Evolutionary conservation across 1,140 invertebrate species (phyloP).

Genomic region (Drosophila setifemur): DNA sequence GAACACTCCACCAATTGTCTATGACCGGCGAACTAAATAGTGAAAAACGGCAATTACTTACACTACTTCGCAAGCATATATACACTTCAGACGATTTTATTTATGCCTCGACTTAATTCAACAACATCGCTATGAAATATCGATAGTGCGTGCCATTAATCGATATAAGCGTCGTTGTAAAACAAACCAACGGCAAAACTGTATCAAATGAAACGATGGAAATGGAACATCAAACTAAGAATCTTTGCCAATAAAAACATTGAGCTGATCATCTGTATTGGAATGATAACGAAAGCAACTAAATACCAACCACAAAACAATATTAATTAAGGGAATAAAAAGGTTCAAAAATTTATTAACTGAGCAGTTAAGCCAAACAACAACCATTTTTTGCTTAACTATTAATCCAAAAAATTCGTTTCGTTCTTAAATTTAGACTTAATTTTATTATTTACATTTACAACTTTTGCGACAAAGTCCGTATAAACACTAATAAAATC

Average conservation of each 20-base stretch:
- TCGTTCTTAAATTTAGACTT: conserved; percentile 22
- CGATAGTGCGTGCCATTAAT: no score
- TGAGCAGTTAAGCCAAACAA: conserved; percentile 25
- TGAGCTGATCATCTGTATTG: no score
- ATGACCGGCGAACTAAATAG: conserved; percentile 12
- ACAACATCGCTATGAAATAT: no score
- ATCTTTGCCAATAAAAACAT: no score
- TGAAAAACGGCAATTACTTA: conserved; percentile 11
- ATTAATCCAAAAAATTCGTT: conserved; percentile 30
- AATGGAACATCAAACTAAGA: background rate
- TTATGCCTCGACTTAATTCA: background rate
- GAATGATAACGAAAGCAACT: background rate
- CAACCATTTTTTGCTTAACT: conserved; percentile 21
- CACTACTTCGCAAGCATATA: conserved; percentile 12
- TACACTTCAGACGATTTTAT: conserved; percentile 16
- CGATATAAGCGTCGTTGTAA: no score
- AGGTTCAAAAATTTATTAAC: conserved; percentile 26
- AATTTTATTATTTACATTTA: conserved; percentile 28
- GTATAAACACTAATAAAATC: conserved; percentile 37
- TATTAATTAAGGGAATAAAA: background rate
- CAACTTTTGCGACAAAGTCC: conserved; percentile 39
- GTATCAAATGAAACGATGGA: background rate
- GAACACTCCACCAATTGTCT: background rate
- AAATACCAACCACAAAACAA: background rate
- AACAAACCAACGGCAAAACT: background rate